Evolutionary conservation across 2,113 vertebrate genomes (phyloP), one percentile per base, ranked within the genome.

Genomic region (Microtus richardsoni): DNA sequence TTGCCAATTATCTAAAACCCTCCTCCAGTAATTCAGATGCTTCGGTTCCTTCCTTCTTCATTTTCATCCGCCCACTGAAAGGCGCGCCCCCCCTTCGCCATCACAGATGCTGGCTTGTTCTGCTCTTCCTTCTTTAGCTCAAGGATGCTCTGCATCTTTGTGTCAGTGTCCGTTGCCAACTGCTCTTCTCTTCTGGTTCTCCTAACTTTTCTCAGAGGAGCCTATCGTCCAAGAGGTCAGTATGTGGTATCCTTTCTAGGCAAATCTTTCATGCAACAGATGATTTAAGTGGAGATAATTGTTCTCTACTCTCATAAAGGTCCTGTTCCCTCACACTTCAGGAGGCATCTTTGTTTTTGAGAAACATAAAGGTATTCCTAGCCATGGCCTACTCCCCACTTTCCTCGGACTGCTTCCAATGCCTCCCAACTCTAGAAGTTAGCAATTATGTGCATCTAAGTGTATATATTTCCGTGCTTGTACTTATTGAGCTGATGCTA

Each of bases 1-100:
- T 86, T 94, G 91, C 73, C 93, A 94, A 6, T 89, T 94, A 96
- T 89, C 93, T 94, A 78, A 73, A 89, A 39, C 54, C 89, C 84
- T 92, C 89, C 85, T 93, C n/a, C 62, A 89, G 54, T 95, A 87
- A 89, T 49, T 96, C 84, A 75, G 36, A 82, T 94, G 88, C 68
- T 62, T 93, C 66, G 24, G 84, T 89, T 95, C 73, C 22, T 86
- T 41, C 66, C 47, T 73, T 62, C 71, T 73, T 52, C 49, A 49
- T 41, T 73, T 70, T 89, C 60, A 28, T 49, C 62, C 44, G 44
- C n/a, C 86, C 66, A 62, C 52, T 44, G 91, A 86, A 89, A 85
- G n/a, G n/a, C n/a, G n/a, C n/a, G 47, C 33, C 88, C 6, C 60
- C 60, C 16, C 58, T 0, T 52, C 12, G 12, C 36, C 0, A 0